Evolutionary conservation across 2,113 vertebrate genomes (phyloP).

Genomic region (Corythoichthys haematopterus): DNA sequence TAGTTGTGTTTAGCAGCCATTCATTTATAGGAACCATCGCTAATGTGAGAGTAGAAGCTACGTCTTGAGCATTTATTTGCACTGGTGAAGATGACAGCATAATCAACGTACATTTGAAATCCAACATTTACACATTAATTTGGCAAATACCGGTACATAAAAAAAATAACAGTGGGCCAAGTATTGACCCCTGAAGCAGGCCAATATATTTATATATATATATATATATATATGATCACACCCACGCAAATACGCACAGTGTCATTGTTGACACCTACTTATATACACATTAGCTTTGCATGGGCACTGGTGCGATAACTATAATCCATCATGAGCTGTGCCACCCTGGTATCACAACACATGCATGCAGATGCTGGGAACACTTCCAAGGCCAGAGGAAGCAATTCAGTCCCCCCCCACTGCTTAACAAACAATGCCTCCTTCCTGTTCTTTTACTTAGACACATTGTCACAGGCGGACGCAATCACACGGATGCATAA

Average conservation of each 20-base stretch:
- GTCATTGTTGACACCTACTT: slow-evolving; percentile 67
- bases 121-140: too few relatives aligned
- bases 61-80: too few relatives aligned
- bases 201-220: too few relatives aligned
- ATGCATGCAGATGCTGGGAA: slow-evolving; percentile 65
- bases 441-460: slow-evolving; percentile 15
- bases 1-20: too few relatives aligned
- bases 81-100: too few relatives aligned
- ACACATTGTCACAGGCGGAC: slow-evolving; percentile 8
- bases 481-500: slow-evolving; percentile 16
- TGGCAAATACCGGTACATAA: too few relatives aligned
- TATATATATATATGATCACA: neutral
- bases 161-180: too few relatives aligned
- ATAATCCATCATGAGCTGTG: slow-evolving; percentile 64
- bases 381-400: slow-evolving; percentile 46
- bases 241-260: neutral
- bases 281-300: slow-evolving; percentile 69
- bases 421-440: slow-evolving; percentile 46
- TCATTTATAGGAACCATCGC: too few relatives aligned
- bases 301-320: slow-evolving; percentile 65
- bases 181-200: too few relatives aligned
- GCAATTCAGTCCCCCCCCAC: slow-evolving; percentile 33
- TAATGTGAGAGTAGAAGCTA: too few relatives aligned
- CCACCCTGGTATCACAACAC: slow-evolving; percentile 53
- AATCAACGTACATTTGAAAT: too few relatives aligned